Evolutionary conservation across 2,888 invertebrate genomes (phyloP).

Genomic region (Monopis laevigella): DNA sequence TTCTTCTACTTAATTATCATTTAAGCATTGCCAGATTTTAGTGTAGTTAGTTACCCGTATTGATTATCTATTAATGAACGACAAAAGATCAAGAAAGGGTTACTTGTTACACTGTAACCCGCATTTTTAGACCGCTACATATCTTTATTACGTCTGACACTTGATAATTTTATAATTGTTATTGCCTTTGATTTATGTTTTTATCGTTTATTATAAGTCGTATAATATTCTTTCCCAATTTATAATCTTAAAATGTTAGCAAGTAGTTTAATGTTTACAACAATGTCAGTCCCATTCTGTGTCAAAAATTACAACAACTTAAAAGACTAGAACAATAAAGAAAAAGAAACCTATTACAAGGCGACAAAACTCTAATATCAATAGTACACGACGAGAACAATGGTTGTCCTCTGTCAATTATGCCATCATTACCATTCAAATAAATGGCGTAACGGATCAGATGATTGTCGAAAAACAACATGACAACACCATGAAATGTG

Average conservation of each 20-base stretch:
- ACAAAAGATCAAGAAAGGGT: neutral
- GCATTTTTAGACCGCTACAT: conserved; percentile 11
- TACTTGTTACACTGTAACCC: conserved; percentile 10
- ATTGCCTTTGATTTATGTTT: neutral
- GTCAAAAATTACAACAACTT: neutral
- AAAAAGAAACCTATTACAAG: no score
- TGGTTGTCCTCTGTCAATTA: conserved; percentile 64
- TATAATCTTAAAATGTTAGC: no score
- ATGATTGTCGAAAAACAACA: conserved; percentile 55
- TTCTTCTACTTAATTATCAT: no score
- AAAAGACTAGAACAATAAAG: no score
- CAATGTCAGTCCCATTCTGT: neutral
- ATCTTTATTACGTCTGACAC: conserved; percentile 4
- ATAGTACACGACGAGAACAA: conserved; percentile 62
- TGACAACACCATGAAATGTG: conserved; percentile 38
- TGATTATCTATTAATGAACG: neutral
- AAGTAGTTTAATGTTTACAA: no score
- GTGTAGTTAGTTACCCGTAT: no score
- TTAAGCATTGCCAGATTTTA: no score
- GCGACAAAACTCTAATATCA: conserved; percentile 64
- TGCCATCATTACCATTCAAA: conserved; percentile 64
- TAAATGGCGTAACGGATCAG: conserved; percentile 60
- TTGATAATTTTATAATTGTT: neutral
- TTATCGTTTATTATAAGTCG: no score
- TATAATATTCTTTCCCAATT: no score